These are phyloP conservation scores for Sebastes aleutianus DNA, from an alignment of 2,797 vertebrate genomes.

Conservation along the genomic window DNA sequence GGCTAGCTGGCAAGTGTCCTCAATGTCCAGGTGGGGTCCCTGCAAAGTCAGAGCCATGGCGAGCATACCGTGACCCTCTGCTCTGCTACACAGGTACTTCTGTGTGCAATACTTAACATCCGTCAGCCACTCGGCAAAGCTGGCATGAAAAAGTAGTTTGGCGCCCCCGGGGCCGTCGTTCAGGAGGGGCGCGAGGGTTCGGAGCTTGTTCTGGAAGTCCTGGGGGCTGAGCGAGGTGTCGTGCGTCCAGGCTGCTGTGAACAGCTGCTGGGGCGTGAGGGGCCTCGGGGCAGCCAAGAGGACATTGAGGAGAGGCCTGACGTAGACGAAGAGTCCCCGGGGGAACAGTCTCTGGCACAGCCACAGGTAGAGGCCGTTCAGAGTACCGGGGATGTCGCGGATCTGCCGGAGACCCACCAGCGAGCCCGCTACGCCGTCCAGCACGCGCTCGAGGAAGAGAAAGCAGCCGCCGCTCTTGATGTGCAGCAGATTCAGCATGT, in stretches of 20 bases:
- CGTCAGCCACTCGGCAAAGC: constrained; percentile 87
- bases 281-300: constrained; percentile 81
- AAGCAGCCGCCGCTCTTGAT: constrained; percentile 89
- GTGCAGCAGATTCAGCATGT: constrained; percentile 88
- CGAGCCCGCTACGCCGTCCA: constrained; percentile 82
- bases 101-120: constrained; percentile 89
- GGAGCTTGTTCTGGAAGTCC: constrained; percentile 79
- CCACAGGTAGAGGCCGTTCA: constrained; percentile 90
- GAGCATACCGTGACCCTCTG: constrained; percentile 84
- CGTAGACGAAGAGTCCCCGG: constrained; percentile 72
- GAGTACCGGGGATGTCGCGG: constrained; percentile 86
- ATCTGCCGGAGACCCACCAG: constrained; percentile 83
- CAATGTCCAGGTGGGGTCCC: constrained; percentile 64
- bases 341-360: constrained; percentile 87
- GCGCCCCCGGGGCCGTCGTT: constrained; percentile 66
- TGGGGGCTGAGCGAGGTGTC: constrained; percentile 61
- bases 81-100: constrained; percentile 82
- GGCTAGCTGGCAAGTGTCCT: constrained; percentile 77
- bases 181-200: constrained; percentile 74
- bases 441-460: constrained; percentile 86
- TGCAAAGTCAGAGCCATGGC: constrained; percentile 81
- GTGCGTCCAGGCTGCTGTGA: constrained; percentile 75
- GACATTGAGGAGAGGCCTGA: constrained; percentile 81
- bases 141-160: constrained; percentile 85
- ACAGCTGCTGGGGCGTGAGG: constrained; percentile 75